Evolutionary conservation across 2,113 vertebrate species (phyloP).

Genomic region (Pao palembangensis): DNA sequence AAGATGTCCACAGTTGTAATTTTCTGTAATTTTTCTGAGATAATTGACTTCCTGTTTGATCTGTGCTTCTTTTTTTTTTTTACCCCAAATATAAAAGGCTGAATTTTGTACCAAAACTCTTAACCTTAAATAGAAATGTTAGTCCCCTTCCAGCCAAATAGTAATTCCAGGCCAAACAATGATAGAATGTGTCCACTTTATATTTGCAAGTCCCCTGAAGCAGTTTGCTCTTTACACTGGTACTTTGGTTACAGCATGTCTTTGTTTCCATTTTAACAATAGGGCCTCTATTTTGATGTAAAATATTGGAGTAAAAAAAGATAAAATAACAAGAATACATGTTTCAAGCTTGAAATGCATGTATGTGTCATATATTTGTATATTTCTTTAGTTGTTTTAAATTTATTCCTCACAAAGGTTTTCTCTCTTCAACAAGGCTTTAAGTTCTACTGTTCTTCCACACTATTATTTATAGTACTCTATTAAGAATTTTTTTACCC

Average conservation of each 20-base stretch:
- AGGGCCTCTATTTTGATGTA: conserved; percentile 29
- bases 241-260: conserved; percentile 48
- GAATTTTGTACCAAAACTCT: conserved; percentile 48
- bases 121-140: conserved; percentile 17
- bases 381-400: conserved; percentile 32
- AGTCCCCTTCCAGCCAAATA: conserved; percentile 51
- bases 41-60: conserved; percentile 53
- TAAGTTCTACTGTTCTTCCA: conserved; percentile 55
- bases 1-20: conserved; percentile 50
- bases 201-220: conserved; percentile 24
- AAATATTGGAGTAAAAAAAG: conserved; percentile 34
- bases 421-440: conserved; percentile 49
- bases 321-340: conserved; percentile 25
- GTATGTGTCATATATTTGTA: conserved; percentile 55
- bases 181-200: conserved; percentile 23
- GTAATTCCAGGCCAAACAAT: conserved; percentile 33
- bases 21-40: conserved; percentile 27
- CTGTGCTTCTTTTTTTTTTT: conserved; percentile 25
- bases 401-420: conserved; percentile 37
- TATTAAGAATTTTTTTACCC: conserved; percentile 27
- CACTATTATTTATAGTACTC: conserved; percentile 52
- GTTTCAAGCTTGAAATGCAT: conserved; percentile 45
- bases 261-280: conserved; percentile 35
- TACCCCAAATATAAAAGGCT: conserved; percentile 26
- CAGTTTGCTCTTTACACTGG: conserved; percentile 51